phyloP scores from a whole-genome alignment of 2,888 invertebrate genomes.

The Aporophyla nigra region DNA sequence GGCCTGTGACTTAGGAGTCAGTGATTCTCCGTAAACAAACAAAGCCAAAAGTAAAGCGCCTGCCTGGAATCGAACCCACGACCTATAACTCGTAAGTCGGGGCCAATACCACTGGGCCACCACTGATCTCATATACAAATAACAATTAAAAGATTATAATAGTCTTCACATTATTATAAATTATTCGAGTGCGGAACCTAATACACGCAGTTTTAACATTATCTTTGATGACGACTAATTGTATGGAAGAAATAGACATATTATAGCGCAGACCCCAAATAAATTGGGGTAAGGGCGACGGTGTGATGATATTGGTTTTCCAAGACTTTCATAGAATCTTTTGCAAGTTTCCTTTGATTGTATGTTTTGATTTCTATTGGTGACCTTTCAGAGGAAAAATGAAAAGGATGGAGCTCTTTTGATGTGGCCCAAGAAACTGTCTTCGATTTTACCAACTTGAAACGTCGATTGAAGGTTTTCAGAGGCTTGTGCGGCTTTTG shows the following conservation, averaged over 20 bases:
- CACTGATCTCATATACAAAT: too few species aligned
- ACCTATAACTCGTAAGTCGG: too few species aligned
- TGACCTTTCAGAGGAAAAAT: neutral
- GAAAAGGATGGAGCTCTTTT: conserved; percentile 8
- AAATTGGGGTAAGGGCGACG: neutral
- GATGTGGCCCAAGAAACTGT: conserved; percentile 6
- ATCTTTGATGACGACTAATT: neutral
- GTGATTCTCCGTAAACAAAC: too few species aligned
- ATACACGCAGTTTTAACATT: conserved; percentile 2
- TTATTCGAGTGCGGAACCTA: neutral
- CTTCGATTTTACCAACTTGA: conserved; percentile 19
- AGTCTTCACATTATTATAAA: neutral
- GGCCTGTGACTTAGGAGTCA: too few species aligned
- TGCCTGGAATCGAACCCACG: too few species aligned
- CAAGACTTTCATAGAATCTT: neutral
- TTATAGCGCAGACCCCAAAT: neutral
- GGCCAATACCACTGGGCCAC: too few species aligned
- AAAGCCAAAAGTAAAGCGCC: too few species aligned
- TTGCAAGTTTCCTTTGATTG: conserved; percentile 2
- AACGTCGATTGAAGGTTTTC: conserved; percentile 25
- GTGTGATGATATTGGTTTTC: neutral
- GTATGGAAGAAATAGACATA: neutral
- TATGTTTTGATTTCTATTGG: conserved; percentile 19
- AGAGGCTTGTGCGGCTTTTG: conserved; percentile 5
- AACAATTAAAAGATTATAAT: too few species aligned